Conservation (phyloP, 2,888 invertebrate species). For the Lasius platythorax region DNA sequence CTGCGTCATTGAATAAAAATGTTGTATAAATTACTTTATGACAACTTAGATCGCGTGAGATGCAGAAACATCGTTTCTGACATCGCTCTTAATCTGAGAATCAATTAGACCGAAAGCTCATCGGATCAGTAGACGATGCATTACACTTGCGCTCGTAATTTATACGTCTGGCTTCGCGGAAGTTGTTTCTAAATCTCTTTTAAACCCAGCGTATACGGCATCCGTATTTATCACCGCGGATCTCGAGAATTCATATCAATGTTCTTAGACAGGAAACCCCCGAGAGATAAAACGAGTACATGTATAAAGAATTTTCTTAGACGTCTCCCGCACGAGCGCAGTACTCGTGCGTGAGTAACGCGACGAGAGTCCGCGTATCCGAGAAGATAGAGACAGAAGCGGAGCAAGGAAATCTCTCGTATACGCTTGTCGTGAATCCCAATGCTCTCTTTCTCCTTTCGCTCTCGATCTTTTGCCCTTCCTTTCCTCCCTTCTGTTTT, state of each 20-base stretch:
- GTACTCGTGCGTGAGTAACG: slow-evolving; percentile 3
- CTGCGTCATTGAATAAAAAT: neutral
- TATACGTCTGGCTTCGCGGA: slow-evolving; percentile 34
- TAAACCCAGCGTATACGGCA: slow-evolving; percentile 33
- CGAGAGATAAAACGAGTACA: slow-evolving; percentile 21
- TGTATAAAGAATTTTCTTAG: slow-evolving; percentile 19
- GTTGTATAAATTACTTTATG: neutral
- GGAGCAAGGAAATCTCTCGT: slow-evolving; percentile 21
- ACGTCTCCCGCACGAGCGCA: slow-evolving; percentile 36
- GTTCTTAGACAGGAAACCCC: slow-evolving; percentile 35
- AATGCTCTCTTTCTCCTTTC: slow-evolving; percentile 47
- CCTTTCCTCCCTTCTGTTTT: neutral
- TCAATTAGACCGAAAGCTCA: slow-evolving; percentile 48
- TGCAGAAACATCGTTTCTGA: slow-evolving; percentile 28
- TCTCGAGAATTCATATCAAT: slow-evolving; percentile 46
- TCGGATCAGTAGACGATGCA: slow-evolving; percentile 33
- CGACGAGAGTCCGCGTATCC: neutral
- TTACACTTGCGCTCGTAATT: slow-evolving; percentile 37
- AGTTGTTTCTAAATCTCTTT: slow-evolving; percentile 46
- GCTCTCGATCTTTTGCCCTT: slow-evolving; percentile 33
- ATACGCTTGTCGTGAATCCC: slow-evolving; percentile 34
- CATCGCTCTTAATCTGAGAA: slow-evolving; percentile 50
- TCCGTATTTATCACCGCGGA: slow-evolving; percentile 46
- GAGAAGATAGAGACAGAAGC: slow-evolving; percentile 32
- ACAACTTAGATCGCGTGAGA: slow-evolving; percentile 28